Evolutionary conservation across 2,888 invertebrate genomes (phyloP), one percentile per base, ranked within the genome.

Genomic region (Tholera decimalis): DNA sequence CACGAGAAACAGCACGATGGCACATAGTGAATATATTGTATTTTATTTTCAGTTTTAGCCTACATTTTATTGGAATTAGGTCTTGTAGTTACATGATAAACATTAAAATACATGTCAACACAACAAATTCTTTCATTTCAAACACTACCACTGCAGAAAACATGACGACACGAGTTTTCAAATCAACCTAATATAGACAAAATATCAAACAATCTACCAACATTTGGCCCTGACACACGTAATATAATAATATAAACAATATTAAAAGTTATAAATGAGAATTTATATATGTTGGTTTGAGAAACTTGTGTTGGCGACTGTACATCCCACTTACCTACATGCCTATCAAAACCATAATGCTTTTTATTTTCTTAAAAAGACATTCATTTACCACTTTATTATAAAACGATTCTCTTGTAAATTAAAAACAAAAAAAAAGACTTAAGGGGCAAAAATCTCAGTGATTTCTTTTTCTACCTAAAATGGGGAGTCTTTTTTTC

Each of bases 101-200:
- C 94, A 94, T 94, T 95, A 95, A 81, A 95, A 94, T 94, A 94
- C 95, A 94, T 95, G 94, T 93, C 93, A 93, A 94, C 94, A 94
- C 93, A 89, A 91, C 91, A 91, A 91, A 87, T 88, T 95, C 94
- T 95, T 95, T 95, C 93, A 95, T 95, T 95, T 95, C 86, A 87
- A 72, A 93, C 91, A 88, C 89, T 81, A 89, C 75, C 68, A 77
- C 73, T 68, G 43, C 62, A 73, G 58, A 54, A 64, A 60, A 79
- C 84, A 82, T 67, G 58, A 44, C 46, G 47, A 76, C 64, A 66
- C 74, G 72, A 66, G 63, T 65, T 70, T 81, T 44, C 35, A 53
- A 73, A 67, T n/a, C 28, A 28, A 47, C 26, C 18, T 13, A 24
- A 24, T 43, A 22, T 43, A 44, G 7, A 44, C 8, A 24, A 15